Base-by-base conservation (phyloP, 2,888 invertebrate genomes). In the Pardosa pseudoannulata region DNA sequence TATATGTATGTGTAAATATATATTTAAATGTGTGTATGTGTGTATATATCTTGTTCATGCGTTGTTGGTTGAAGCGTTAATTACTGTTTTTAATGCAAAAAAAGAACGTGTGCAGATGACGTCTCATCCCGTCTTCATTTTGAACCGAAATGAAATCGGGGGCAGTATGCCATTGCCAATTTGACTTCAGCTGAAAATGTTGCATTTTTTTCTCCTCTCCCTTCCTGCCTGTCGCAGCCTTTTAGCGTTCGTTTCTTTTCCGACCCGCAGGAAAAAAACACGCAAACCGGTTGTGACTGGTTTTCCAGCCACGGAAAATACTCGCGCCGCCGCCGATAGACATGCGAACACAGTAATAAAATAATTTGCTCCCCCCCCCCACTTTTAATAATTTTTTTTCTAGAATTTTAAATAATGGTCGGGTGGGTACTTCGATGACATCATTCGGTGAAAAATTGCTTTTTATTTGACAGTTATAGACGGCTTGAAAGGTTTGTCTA, bases 201-300 rank as follows among this genome's bases (percentile, higher is more conserved):
- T 46, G 6, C 2, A 23, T 56, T 56, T 56, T 23, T 56, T 23
- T 23, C n/a, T n/a, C 41, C 41, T 16, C 41, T 23, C 56, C 23
- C 56, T 56, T 56, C 56, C 56, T 56, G 56, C 56, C 56, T 56
- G 56, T 56, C 56, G 56, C 56, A 56, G 56, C 23, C 56, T 56
- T 56, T 56, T 56, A 46, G 16, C 46, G 46, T 46, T 46, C 16
- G 16, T 46, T 46, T 16, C 46, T 46, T 46, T 46, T 2, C 46
- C 9, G 2, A 6, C 46, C 2, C 7, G 16, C 5, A 56, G 3
- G 56, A 23, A 56, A 56, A 56, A 56, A 23, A 5, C 19, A 23
- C 19, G 5, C 1, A 11, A 56, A 56, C 56, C 56, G 56, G 56
- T 56, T 23, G 23, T 56, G 56, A 56, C 56, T 56, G 56, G 56